These are phyloP conservation scores for Glandiceps talaboti DNA, from an alignment of 53 echinoderm and acorn worm species.

Conservation along the genomic window DNA sequence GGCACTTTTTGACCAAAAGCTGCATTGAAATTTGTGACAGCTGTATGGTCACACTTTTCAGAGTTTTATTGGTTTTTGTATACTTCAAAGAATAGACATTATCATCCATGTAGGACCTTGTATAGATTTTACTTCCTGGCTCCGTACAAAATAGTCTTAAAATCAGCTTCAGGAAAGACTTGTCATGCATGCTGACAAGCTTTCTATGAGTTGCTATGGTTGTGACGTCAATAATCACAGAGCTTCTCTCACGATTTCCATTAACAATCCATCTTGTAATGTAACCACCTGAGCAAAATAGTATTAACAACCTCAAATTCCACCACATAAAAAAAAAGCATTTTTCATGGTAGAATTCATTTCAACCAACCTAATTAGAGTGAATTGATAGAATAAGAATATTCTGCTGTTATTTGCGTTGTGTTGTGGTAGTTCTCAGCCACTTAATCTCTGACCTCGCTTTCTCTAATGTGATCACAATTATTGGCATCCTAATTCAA, in stretches of 20 bases:
- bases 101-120: not conserved
- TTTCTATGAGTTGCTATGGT: not conserved
- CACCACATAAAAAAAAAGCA: not conserved
- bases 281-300: not conserved
- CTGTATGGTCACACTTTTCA: no score
- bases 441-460: not conserved
- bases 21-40: no score
- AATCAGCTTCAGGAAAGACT: not conserved
- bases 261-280: not conserved
- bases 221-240: not conserved
- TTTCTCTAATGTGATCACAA: not conserved
- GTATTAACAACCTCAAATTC: not conserved
- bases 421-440: not conserved
- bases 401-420: not conserved
- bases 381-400: no score
- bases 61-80: no score
- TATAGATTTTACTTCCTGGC: not conserved
- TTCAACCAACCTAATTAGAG: not conserved
- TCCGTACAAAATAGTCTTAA: not conserved
- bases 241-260: not conserved
- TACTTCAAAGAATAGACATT: not conserved
- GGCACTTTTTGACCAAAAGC: no score
- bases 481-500: no score
- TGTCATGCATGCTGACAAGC: not conserved
- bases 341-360: not conserved